Evolutionary conservation across 2,113 vertebrate species (phyloP).

Genomic region (Phylloscopus trochilus): DNA sequence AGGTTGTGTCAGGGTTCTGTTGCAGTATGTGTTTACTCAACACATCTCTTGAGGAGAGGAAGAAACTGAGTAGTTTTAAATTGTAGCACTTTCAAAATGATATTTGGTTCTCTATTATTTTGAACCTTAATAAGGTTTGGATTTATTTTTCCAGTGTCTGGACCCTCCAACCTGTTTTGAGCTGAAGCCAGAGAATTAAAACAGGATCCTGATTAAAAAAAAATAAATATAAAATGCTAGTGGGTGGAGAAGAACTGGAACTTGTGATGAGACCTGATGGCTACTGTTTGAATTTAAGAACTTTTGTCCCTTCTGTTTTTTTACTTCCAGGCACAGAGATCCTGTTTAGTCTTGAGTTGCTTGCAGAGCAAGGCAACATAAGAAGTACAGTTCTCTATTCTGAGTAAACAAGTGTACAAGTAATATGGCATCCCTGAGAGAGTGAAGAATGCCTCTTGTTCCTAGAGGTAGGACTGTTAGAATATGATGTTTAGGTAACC

Average conservation of each 20-base stretch:
- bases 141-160: not conserved
- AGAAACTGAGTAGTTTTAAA: not conserved
- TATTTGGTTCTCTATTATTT: not conserved
- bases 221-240: not conserved
- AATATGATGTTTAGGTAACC: not conserved
- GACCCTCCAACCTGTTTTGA: not conserved
- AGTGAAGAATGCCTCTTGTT: not conserved
- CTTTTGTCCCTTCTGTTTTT: not conserved
- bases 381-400: not conserved
- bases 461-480: not conserved
- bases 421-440: not conserved
- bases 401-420: not conserved
- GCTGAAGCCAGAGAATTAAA: not conserved
- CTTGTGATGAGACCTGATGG: not conserved
- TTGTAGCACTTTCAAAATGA: not conserved
- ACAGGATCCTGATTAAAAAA: not conserved
- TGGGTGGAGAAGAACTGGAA: not conserved
- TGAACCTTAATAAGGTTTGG: fast-evolving
- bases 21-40: not conserved
- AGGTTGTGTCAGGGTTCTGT: not conserved
- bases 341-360: not conserved
- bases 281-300: not conserved
- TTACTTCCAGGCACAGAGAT: not conserved
- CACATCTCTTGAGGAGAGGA: not conserved
- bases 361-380: not conserved